Evolutionary conservation across 53 echinoderm and acorn worm species (phyloP).

Genomic region (Paracentrotus lividus): DNA sequence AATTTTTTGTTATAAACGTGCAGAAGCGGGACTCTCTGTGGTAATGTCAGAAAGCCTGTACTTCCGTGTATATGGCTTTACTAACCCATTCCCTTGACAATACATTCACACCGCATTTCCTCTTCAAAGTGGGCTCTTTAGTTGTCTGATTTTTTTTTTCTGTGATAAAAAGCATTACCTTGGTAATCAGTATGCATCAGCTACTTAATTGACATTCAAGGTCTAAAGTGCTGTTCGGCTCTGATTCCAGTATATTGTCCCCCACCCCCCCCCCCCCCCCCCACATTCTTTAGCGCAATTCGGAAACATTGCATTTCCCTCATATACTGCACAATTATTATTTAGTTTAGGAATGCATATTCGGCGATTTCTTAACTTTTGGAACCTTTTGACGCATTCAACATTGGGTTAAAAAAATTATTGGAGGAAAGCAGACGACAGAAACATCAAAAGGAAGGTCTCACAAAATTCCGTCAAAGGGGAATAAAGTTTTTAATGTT

Average conservation of each 20-base stretch:
- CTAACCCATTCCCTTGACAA: neutral
- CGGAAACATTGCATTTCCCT: no score
- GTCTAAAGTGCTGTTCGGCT: neutral
- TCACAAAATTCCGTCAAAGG: no score
- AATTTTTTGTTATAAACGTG: neutral
- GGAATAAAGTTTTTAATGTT: no score
- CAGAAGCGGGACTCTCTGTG: neutral
- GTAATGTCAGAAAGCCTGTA: neutral
- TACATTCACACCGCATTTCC: neutral
- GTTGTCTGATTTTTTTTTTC: neutral
- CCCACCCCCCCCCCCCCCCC: neutral
- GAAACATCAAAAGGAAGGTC: no score
- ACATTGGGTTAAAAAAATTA: no score
- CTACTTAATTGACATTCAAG: conserved; percentile 34
- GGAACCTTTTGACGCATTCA: no score
- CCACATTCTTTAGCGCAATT: neutral
- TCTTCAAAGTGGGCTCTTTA: neutral
- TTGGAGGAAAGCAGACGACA: no score
- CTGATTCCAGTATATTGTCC: neutral
- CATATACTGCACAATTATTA: no score
- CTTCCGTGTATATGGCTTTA: conserved; percentile 11
- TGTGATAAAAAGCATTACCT: neutral
- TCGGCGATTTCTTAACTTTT: no score
- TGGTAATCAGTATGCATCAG: conserved; percentile 24
- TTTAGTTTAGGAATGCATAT: no score